A percentile compares a stretch with the other conserved stretches of the same genome.
These are phyloP conservation scores for Aptenodytes forsteri DNA, from an alignment of 2,113 vertebrate genomes.

Conservation along the genomic window DNA sequence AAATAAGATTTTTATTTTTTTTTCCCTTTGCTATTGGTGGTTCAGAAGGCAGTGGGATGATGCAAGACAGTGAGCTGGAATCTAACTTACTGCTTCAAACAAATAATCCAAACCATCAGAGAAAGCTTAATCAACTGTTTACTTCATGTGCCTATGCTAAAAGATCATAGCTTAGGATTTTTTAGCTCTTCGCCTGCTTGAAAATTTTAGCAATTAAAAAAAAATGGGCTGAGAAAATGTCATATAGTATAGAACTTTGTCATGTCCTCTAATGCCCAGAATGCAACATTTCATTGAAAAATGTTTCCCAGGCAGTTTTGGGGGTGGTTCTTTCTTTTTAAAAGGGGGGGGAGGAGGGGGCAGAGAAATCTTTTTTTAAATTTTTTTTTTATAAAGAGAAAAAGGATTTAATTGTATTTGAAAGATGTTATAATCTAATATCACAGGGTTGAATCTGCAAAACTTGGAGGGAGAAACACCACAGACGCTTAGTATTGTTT, in stretches of 20 bases:
- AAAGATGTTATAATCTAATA: background rate
- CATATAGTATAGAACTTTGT: background rate
- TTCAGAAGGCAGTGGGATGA: background rate
- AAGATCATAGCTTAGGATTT: background rate
- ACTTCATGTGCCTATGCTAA: background rate
- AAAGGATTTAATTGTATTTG: background rate
- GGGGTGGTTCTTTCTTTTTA: background rate
- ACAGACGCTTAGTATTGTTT: background rate
- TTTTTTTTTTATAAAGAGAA: background rate
- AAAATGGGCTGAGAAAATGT: background rate
- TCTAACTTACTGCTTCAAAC: background rate
- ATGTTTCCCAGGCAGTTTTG: background rate
- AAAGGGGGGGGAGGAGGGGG: background rate
- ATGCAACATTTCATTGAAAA: background rate
- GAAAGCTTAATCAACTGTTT: background rate
- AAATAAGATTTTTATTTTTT: background rate
- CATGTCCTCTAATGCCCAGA: background rate
- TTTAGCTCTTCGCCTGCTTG: background rate
- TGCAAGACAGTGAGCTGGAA: background rate
- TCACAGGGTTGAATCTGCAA: background rate
- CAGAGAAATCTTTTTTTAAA: background rate
- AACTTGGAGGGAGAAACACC: background rate
- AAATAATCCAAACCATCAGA: background rate
- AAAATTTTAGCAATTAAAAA: background rate
- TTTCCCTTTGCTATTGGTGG: background rate